Conservation (phyloP, 37 sponge, comb jelly and placozoan species). For the Amphimedon queenslandica region DNA sequence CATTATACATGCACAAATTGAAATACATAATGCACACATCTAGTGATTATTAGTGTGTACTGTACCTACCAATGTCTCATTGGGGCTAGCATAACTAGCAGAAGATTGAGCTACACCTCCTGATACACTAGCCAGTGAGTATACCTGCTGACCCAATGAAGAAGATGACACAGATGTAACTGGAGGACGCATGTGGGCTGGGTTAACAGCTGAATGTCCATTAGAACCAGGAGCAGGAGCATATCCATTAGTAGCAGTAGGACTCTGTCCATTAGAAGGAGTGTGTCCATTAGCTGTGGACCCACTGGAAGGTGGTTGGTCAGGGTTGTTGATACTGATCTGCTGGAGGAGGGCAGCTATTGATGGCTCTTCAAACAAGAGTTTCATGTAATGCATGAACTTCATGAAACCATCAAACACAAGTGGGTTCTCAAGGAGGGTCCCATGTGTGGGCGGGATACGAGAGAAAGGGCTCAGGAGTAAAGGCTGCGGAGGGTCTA, state of each 20-base stretch:
- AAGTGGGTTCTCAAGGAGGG: too few species aligned
- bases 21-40: too few species aligned
- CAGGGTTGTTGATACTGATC: too few species aligned
- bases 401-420: conserved; percentile 31
- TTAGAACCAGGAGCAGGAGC: too few species aligned
- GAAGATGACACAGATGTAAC: background rate
- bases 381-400: conserved; percentile 27
- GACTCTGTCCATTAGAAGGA: too few species aligned
- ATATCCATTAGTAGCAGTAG: too few species aligned
- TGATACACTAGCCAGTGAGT: background rate
- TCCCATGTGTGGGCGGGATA: conserved; percentile 20
- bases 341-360: too few species aligned
- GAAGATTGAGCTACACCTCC: background rate
- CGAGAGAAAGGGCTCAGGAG: background rate
- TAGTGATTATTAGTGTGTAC: too few species aligned
- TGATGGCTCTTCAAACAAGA: conserved; percentile 20
- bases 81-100: background rate
- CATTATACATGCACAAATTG: too few species aligned
- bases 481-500: background rate
- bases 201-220: background rate
- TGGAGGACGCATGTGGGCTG: background rate
- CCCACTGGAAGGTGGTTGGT: too few species aligned
- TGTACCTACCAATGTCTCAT: background rate
- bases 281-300: too few species aligned
- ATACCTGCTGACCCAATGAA: background rate